A percentile compares a stretch with the other conserved stretches of the same genome.
phyloP scores from a whole-genome alignment of 2,888 invertebrate genomes.

The Leucoptera coffeella region DNA sequence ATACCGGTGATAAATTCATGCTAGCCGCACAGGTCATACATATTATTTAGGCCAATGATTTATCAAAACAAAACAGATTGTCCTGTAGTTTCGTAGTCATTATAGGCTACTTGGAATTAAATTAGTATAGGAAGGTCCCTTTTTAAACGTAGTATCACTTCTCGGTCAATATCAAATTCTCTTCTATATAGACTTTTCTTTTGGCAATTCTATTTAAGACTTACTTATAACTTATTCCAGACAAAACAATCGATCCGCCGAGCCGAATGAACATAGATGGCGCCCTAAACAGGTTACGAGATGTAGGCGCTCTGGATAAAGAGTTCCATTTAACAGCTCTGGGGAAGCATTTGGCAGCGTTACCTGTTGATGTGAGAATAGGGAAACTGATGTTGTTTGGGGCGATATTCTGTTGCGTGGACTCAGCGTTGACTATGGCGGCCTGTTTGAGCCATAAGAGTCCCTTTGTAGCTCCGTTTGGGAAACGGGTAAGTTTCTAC shows the following conservation, averaged over 20 bases:
- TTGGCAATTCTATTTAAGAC: too few relatives aligned
- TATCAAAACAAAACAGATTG: too few relatives aligned
- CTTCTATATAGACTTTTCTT: too few relatives aligned
- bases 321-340: constrained; percentile 71
- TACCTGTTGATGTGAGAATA: constrained; percentile 87
- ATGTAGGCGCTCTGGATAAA: constrained; percentile 76
- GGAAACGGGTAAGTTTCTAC: constrained; percentile 51
- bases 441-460: constrained; percentile 75
- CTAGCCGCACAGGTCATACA: too few relatives aligned
- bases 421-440: constrained; percentile 87
- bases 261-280: constrained; percentile 58
- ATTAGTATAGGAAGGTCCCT: too few relatives aligned
- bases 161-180: too few relatives aligned
- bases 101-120: too few relatives aligned
- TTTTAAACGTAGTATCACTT: too few relatives aligned
- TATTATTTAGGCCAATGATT: too few relatives aligned
- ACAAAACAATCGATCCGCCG: constrained; percentile 70
- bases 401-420: constrained; percentile 86
- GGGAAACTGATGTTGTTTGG: constrained; percentile 92
- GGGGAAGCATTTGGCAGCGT: constrained; percentile 78
- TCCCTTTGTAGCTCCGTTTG: constrained; percentile 71
- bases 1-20: too few relatives aligned
- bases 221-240: constrained; percentile 22
- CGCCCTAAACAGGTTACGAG: constrained; percentile 64
- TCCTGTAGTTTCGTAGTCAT: too few relatives aligned